Percentiles rank a stretch among this genome's conserved stretches.
Conservation (phyloP, 2,888 invertebrate genomes). For the Papilio demoleus region DNA sequence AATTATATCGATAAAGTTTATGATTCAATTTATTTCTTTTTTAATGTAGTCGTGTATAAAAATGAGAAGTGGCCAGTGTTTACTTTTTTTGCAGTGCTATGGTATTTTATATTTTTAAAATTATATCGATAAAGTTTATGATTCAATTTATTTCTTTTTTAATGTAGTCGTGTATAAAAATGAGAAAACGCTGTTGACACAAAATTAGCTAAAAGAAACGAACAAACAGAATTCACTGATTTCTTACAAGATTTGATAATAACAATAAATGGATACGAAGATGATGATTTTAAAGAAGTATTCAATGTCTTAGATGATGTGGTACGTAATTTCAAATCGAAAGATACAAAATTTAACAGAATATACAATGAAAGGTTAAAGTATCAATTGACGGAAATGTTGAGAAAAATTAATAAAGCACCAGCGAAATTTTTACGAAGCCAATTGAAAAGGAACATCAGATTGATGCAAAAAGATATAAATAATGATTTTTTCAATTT, state of each 20-base stretch:
- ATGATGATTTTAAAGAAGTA: slow-evolving; percentile 23
- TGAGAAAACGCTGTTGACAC: slow-evolving; percentile 26
- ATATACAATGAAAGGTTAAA: not conserved
- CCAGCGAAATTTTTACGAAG: not conserved
- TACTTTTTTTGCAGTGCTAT: slow-evolving; percentile 18
- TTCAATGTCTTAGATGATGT: slow-evolving; percentile 1
- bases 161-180: slow-evolving; percentile 6
- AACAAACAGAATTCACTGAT: slow-evolving; percentile 16
- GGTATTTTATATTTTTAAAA: slow-evolving; percentile 23
- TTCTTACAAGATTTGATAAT: slow-evolving; percentile 28
- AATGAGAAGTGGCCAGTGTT: slow-evolving; percentile 26
- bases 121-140: not conserved
- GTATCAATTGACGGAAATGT: not conserved
- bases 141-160: too few relatives aligned
- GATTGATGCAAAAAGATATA: not conserved
- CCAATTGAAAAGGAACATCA: slow-evolving; percentile 1
- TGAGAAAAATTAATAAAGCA: slow-evolving; percentile 11
- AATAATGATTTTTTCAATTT: slow-evolving; percentile 15
- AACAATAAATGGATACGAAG: slow-evolving; percentile 15
- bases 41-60: not conserved
- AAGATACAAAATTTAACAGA: not conserved
- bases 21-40: slow-evolving; percentile 1
- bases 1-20: not conserved
- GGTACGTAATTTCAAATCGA: not conserved
- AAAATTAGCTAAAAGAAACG: slow-evolving; percentile 11